A percentile compares a stretch with the other conserved stretches of the same genome.
Evolutionary conservation across 2,113 vertebrate genomes (phyloP).

Genomic region (Aythya baeri): DNA sequence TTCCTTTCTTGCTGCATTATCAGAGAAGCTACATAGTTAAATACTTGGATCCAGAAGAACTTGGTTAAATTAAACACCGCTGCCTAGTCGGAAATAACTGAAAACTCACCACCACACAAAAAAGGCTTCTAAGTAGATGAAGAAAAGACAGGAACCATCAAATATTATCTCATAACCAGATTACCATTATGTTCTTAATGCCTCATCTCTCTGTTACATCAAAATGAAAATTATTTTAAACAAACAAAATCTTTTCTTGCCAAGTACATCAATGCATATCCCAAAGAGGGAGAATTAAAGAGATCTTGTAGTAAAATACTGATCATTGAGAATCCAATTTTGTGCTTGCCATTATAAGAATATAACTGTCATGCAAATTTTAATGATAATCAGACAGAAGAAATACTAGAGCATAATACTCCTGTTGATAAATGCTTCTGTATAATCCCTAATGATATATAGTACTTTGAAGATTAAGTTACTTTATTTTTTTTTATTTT

Average conservation of each 20-base stretch:
- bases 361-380: not conserved
- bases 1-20: not conserved
- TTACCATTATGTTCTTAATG: not conserved
- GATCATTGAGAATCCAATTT: not conserved
- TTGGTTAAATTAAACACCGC: not conserved
- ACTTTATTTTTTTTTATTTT: not conserved
- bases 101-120: not conserved
- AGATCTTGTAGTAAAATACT: not conserved
- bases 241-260: not conserved
- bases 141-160: not conserved
- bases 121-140: accelerated
- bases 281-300: not conserved
- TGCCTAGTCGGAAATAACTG: not conserved
- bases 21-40: not conserved
- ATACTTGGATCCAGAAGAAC: not conserved
- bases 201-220: not conserved
- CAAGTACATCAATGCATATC: not conserved
- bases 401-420: not conserved
- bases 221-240: not conserved
- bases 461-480: not conserved
- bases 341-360: not conserved
- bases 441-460: not conserved
- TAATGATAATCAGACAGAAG: not conserved
- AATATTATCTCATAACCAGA: not conserved
- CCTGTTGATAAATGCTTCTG: not conserved